A percentile compares a stretch with the other conserved stretches of the same genome.
phyloP scores from a whole-genome alignment of 2,888 invertebrate genomes.

The Omphaloscelis lunosa region DNA sequence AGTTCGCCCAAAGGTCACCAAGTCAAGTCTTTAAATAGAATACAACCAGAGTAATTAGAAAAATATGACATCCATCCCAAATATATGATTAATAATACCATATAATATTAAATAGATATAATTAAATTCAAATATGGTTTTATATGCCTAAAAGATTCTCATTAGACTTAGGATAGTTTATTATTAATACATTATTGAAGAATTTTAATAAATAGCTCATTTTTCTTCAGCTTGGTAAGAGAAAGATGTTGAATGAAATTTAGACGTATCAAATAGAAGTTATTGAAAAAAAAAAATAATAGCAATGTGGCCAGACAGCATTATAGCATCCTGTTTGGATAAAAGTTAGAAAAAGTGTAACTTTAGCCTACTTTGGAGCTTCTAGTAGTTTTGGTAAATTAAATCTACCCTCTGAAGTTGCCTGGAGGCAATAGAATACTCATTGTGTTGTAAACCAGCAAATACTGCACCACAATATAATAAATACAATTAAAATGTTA shows the following conservation, averaged over 20 bases:
- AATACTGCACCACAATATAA: conserved; percentile 1
- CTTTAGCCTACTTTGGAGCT: background rate
- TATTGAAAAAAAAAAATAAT: background rate
- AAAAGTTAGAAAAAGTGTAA: background rate
- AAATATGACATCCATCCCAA: conserved; percentile 36
- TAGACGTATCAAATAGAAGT: background rate
- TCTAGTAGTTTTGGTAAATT: background rate
- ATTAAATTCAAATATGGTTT: background rate
- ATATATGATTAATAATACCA: conserved; percentile 28
- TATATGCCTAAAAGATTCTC: background rate
- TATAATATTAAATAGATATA: background rate
- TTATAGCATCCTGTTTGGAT: background rate
- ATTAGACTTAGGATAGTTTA: background rate
- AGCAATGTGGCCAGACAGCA: background rate
- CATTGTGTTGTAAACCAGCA: background rate
- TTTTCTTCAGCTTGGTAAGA: background rate
- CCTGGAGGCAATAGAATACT: too few species aligned
- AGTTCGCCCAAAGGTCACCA: conserved; percentile 61
- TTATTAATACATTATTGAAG: conserved; percentile 2
- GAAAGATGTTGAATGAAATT: background rate
- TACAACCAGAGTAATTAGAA: conserved; percentile 61
- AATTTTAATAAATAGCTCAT: background rate
- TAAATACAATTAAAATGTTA: background rate
- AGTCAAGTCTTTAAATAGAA: conserved; percentile 67
- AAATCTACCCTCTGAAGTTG: background rate